Evolutionary conservation across 2,113 vertebrate species (phyloP).

Genomic region (Catharus minimus): DNA sequence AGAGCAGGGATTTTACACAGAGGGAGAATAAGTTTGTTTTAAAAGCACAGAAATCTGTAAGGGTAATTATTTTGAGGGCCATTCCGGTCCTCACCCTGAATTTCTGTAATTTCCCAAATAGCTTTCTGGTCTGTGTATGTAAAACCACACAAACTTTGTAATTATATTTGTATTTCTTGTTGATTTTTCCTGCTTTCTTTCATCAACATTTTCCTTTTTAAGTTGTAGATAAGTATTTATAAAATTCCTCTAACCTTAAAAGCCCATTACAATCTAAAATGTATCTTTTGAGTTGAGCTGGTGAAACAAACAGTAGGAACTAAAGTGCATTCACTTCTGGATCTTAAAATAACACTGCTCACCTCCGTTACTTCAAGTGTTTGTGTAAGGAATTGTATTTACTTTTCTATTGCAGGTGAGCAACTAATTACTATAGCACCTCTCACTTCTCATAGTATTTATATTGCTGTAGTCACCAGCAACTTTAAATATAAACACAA

Average conservation of each 20-base stretch:
- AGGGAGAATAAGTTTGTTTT: not conserved
- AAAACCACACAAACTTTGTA: not conserved
- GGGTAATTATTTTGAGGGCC: not conserved
- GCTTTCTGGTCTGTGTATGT: not conserved
- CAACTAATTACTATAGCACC: not conserved
- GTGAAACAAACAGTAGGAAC: not conserved
- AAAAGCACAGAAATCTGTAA: not conserved
- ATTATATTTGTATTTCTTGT: not conserved
- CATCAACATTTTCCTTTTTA: not conserved
- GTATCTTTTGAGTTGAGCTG: not conserved
- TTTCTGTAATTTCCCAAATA: not conserved
- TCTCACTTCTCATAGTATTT: not conserved
- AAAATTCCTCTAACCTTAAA: not conserved
- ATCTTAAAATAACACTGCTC: not conserved
- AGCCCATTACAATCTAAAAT: not conserved
- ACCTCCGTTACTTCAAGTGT: not conserved
- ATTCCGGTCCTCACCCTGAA: not conserved
- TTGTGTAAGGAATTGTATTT: conserved; percentile 3
- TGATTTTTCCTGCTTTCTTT: not conserved
- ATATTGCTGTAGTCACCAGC: not conserved
- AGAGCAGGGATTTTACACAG: rapidly evolving
- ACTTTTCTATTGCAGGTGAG: not conserved
- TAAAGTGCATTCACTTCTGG: not conserved
- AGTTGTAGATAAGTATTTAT: not conserved
- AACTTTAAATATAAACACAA: not conserved